A percentile compares a stretch with the other conserved stretches of the same genome.
phyloP scores from a whole-genome alignment of 1,140 invertebrate species.

The Dolichoris vasculosae region DNA sequence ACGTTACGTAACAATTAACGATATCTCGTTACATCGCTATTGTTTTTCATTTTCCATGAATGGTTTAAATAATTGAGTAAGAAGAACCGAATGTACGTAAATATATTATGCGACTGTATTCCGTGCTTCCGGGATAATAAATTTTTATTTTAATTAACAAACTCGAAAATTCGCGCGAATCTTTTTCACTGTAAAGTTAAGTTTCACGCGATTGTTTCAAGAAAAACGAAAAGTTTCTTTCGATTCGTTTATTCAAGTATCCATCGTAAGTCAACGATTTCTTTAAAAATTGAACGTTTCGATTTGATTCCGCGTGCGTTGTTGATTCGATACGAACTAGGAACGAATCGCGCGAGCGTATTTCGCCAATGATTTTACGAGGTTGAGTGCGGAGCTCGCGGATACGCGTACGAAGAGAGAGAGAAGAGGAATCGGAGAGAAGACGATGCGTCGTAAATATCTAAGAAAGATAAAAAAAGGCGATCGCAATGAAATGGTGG shows the following conservation, averaged over 20 bases:
- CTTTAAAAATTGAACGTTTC: no score
- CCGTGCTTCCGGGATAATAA: neutral
- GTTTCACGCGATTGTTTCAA: no score
- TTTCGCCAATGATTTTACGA: neutral
- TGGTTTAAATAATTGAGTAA: neutral
- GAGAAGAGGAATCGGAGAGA: neutral
- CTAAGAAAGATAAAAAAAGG: neutral
- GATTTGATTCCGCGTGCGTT: neutral
- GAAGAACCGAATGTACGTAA: neutral
- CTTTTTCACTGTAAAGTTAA: no score
- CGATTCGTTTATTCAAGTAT: no score
- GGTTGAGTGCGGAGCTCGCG: neutral
- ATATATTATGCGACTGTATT: neutral
- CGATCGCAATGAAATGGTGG: neutral
- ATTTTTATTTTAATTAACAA: neutral
- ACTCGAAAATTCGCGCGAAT: neutral
- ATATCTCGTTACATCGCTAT: neutral
- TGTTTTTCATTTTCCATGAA: neutral
- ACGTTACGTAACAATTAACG: neutral
- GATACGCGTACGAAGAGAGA: neutral
- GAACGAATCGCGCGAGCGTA: no score
- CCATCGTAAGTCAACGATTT: no score
- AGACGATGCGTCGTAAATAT: neutral
- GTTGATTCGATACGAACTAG: neutral
- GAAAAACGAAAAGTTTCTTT: no score